Evolutionary conservation across 92 coral and sea anemone species (phyloP).

Genomic region (Zoanthus gigantus): DNA sequence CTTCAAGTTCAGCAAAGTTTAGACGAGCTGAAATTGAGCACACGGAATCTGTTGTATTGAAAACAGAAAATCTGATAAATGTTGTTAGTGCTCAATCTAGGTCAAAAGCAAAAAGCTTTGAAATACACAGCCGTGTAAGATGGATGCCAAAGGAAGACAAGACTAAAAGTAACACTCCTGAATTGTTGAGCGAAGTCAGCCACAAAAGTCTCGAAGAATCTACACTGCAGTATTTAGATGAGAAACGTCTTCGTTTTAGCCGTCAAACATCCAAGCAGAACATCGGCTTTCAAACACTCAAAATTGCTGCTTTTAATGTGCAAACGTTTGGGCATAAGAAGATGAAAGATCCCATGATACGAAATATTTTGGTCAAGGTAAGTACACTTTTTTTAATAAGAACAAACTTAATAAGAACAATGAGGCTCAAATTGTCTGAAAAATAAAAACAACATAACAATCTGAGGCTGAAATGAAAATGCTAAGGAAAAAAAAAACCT

Average conservation of each 20-base stretch:
- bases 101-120: background rate
- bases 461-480: background rate
- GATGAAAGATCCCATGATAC: slow-evolving; percentile 65
- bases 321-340: slow-evolving; percentile 76
- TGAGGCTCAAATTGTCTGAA: background rate
- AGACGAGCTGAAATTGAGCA: too few relatives aligned
- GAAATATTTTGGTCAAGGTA: slow-evolving; percentile 79
- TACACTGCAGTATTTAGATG: background rate
- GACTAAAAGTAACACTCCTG: background rate
- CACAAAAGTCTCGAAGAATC: background rate
- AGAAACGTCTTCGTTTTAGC: background rate
- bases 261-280: background rate
- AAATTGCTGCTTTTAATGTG: slow-evolving; percentile 87
- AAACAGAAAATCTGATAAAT: too few relatives aligned
- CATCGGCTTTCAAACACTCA: slow-evolving; percentile 54
- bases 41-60: too few relatives aligned
- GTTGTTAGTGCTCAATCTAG: too few relatives aligned
- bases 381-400: background rate
- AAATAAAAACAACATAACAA: background rate
- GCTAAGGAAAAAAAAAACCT: too few relatives aligned
- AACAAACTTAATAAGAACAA: background rate
- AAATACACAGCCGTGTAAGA: background rate
- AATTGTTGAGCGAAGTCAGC: background rate
- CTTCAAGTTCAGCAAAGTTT: too few relatives aligned
- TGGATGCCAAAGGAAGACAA: background rate